These are phyloP conservation scores for Psococerastis gibbosa DNA, from an alignment of 2,888 invertebrate genomes.

Conservation along the genomic window DNA sequence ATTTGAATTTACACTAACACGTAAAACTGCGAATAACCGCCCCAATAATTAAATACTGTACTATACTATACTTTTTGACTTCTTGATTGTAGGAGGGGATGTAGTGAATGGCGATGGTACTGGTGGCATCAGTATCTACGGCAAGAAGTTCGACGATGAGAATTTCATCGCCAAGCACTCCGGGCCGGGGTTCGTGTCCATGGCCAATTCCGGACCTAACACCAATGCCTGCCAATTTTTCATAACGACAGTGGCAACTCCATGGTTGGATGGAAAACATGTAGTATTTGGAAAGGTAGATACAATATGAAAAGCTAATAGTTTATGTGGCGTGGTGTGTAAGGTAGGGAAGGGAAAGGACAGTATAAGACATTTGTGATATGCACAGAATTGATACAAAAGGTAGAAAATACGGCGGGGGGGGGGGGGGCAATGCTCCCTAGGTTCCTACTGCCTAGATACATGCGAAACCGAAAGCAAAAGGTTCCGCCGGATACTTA, in stretches of 20 bases:
- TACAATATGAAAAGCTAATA: not conserved
- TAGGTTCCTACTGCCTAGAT: too few relatives aligned
- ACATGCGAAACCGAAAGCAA: too few relatives aligned
- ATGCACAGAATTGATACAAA: not conserved
- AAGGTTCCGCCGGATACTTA: too few relatives aligned
- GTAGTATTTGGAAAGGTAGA: constrained; percentile 7
- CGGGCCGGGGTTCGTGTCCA: constrained; percentile 3
- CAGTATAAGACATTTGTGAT: not conserved
- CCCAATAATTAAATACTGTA: too few relatives aligned
- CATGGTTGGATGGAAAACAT: constrained; percentile 2
- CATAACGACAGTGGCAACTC: constrained; percentile 4
- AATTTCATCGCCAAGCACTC: not conserved
- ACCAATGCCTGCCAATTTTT: constrained; percentile 8
- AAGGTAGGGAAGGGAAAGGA: not conserved
- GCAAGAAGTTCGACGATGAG: constrained; percentile 1
- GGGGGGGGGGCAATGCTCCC: too few relatives aligned
- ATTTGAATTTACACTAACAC: too few relatives aligned
- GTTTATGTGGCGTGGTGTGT: not conserved
- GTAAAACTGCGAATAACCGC: too few relatives aligned
- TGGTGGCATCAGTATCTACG: constrained; percentile 37
- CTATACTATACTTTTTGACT: too few relatives aligned
- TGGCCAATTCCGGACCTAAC: constrained; percentile 6
- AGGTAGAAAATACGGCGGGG: not conserved
- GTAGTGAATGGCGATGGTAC: constrained; percentile 61
- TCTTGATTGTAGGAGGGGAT: constrained; percentile 80